These are phyloP conservation scores for Staurois parvus DNA, from an alignment of 2,797 vertebrate genomes.

Conservation along the genomic window DNA sequence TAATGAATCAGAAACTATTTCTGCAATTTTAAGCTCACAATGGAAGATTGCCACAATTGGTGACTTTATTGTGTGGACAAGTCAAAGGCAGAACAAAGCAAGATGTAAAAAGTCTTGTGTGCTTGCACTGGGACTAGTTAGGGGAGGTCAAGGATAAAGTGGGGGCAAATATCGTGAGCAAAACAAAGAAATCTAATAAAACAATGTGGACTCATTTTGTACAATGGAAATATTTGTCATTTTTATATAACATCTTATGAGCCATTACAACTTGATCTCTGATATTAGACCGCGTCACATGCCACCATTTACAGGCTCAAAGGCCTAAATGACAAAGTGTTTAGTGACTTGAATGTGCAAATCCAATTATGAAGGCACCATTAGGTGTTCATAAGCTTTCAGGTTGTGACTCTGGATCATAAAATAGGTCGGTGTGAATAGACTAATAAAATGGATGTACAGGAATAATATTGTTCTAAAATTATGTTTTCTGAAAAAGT, in stretches of 20 bases:
- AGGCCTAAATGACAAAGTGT: slow-evolving; percentile 1
- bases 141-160: slow-evolving; percentile 38
- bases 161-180: neutral
- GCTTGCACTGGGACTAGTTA: neutral
- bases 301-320: neutral
- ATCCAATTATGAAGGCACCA: neutral
- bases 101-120: slow-evolving; percentile 14
- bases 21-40: slow-evolving; percentile 16
- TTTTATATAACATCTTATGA: neutral
- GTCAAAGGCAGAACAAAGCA: slow-evolving; percentile 14
- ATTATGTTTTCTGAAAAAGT: neutral
- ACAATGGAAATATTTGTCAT: neutral
- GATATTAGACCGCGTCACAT: neutral
- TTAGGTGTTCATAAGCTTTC: neutral
- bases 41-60: neutral
- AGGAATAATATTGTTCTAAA: neutral
- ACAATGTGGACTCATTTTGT: slow-evolving; percentile 12
- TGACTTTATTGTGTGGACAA: slow-evolving; percentile 24
- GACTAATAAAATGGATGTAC: neutral
- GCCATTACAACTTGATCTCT: neutral
- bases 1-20: slow-evolving; percentile 35
- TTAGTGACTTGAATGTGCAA: neutral
- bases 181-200: slow-evolving; percentile 41
- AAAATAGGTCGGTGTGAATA: neutral
- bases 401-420: neutral